Percentiles rank a stretch among this genome's conserved stretches.
phyloP scores from a whole-genome alignment of 2,797 vertebrate genomes.

The Enteromius argenteus region DNA sequence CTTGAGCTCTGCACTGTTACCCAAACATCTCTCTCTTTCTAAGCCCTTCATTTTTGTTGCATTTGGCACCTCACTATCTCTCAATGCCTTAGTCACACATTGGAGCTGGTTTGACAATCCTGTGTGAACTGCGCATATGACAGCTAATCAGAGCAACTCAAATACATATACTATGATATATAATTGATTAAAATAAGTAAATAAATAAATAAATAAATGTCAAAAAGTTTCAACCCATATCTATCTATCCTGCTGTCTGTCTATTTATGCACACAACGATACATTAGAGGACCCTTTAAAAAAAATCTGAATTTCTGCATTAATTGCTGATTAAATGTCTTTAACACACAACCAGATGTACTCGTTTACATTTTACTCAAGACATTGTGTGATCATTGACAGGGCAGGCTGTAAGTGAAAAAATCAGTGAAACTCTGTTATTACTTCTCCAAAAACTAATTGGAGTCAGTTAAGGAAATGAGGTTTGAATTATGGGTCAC shows the following conservation, averaged over 20 bases:
- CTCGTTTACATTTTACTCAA: not conserved
- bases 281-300: not conserved
- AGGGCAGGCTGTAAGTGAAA: not conserved
- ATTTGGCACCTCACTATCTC: not conserved
- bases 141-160: not conserved
- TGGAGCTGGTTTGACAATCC: not conserved
- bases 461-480: not conserved
- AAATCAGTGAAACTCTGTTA: not conserved
- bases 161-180: not conserved
- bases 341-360: not conserved
- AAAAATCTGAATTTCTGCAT: not conserved
- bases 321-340: not conserved
- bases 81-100: not conserved
- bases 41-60: slow-evolving; percentile 25
- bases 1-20: slow-evolving; percentile 2
- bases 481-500: not conserved
- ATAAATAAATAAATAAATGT: not conserved
- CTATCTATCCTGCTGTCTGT: too few relatives aligned
- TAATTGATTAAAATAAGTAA: not conserved
- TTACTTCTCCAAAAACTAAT: not conserved
- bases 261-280: not conserved
- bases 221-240: not conserved
- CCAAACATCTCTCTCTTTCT: slow-evolving; percentile 34
- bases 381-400: not conserved
- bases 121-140: not conserved